Base-by-base conservation (phyloP, 2,888 invertebrate genomes). In the Dryadula phaetusa region DNA sequence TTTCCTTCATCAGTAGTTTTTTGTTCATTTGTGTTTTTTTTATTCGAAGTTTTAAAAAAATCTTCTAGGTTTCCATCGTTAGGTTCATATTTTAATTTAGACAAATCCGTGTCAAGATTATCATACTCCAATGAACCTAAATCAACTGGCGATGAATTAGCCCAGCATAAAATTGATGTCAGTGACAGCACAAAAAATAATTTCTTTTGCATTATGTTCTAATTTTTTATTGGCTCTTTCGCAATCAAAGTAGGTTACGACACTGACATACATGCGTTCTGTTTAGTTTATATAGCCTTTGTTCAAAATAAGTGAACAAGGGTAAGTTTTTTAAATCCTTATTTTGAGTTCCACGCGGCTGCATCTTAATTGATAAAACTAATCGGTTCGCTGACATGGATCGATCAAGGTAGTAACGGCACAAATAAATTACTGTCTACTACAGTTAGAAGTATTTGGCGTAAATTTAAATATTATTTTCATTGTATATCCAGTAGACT, bases 261-360 rank as follows among this genome's bases (percentile, higher is more conserved):
- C 92, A 92, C 90, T 92, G 92, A 92, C 92, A 92, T 86, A 91
- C 90, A 92, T 92, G 87, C 71, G 74, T 72, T 74, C 65, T 62
- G 78, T 75, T 78, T 77, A 75, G 80, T 82, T 88, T 88, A 85
- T 90, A 92, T 89, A 92, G 88, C 82, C 82, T 86, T 82, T 85
- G 76, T 75, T 67, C 74, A 71, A 78, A 82, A 79, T 83, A 74
- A 74, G 74, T 78, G 81, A 77, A 80, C 88, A 91, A 91, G 89
- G 89, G 83, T 87, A 76, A 67, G 77, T 79, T 87, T 87, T 87
- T 85, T 83, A 70, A 64, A 87, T 83, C 82, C 81, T 71, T 70
- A 71, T 79, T 79, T 80, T 70, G 10, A 74, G 84, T 85, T 85
- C 81, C 84, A 83, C 82, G 78, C 76, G 79, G 82, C 68, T 79